phyloP scores from a whole-genome alignment of 2,113 vertebrate species.

The Chloropsis hardwickii region DNA sequence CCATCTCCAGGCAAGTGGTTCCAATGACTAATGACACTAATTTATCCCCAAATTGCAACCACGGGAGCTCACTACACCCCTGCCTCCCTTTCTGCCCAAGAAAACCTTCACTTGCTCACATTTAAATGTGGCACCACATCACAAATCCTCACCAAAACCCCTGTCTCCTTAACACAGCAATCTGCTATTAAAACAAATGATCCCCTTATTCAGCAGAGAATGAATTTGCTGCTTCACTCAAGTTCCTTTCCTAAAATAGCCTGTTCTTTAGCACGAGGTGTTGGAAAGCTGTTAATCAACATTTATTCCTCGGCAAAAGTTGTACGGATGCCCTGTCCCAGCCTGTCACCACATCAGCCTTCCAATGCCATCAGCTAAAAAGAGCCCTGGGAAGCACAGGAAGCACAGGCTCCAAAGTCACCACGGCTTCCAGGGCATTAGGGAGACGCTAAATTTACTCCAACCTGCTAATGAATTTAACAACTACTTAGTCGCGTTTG shows the following conservation, averaged over 20 bases:
- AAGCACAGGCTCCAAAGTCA: background rate
- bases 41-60: background rate
- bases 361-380: background rate
- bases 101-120: rapidly evolving
- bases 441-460: background rate
- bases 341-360: rapidly evolving
- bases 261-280: background rate
- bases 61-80: rapidly evolving
- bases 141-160: background rate
- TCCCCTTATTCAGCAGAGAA: background rate
- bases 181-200: background rate
- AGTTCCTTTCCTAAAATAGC: background rate
- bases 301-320: background rate
- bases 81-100: background rate
- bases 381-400: background rate
- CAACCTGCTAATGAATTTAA: background rate
- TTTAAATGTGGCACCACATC: background rate
- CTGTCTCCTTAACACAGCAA: rapidly evolving
- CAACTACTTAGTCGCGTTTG: background rate
- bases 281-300: background rate
- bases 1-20: background rate
- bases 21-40: rapidly evolving
- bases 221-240: background rate
- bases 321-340: rapidly evolving
- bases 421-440: background rate